Conservation (phyloP, 2,113 vertebrate genomes). For the Galemys pyrenaicus region DNA sequence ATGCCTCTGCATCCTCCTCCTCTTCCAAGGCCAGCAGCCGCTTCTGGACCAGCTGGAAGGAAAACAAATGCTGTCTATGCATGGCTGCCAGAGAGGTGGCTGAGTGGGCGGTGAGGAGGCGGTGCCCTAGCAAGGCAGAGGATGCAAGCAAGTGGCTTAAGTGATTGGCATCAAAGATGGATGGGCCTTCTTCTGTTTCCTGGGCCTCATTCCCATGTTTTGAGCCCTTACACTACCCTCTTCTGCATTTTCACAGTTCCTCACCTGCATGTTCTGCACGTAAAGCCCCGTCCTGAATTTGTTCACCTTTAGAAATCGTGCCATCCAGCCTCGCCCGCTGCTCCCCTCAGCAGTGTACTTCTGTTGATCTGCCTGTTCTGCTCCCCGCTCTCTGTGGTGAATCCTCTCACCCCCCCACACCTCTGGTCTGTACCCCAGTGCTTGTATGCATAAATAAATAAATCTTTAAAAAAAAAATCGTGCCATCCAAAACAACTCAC, state of each 20-base stretch:
- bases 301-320: background rate
- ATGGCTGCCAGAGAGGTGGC: background rate
- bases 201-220: background rate
- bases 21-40: conserved; percentile 74
- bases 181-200: background rate
- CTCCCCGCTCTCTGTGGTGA: no score
- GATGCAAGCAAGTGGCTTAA: background rate
- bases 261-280: background rate
- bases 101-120: background rate
- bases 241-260: background rate
- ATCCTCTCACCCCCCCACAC: no score
- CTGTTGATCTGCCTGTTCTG: no score
- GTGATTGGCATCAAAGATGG: background rate
- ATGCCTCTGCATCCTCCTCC: conserved; percentile 58
- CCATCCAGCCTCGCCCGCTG: no score
- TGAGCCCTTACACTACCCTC: background rate
- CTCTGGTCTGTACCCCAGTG: no score
- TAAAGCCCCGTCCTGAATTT: background rate
- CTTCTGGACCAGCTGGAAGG: conserved; percentile 78
- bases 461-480: no score
- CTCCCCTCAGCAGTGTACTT: no score
- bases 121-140: background rate
- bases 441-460: no score
- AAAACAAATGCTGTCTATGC: background rate
- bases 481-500: background rate